A percentile compares a stretch with the other conserved stretches of the same genome.
Conservation (phyloP, 1,140 invertebrate genomes). For the Drosophila lacertosa region DNA sequence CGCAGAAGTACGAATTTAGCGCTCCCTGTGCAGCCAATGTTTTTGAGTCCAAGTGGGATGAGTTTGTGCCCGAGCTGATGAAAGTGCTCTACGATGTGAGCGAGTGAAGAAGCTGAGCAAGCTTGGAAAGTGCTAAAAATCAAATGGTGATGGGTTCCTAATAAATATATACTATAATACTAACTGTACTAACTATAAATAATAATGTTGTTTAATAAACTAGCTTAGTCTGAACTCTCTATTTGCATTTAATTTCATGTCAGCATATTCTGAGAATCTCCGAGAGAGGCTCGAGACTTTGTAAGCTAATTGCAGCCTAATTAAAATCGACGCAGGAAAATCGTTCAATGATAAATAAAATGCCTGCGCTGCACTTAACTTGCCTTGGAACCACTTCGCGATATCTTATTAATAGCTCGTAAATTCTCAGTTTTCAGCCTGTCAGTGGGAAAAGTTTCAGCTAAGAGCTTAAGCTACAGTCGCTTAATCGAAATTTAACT, state of each 20-base stretch:
- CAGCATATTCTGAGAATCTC: conserved; percentile 24
- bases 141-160: conserved; percentile 17
- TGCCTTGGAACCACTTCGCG: not conserved
- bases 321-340: not conserved
- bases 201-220: conserved; percentile 13
- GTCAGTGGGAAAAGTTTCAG: conserved; percentile 18
- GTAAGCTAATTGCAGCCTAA: not conserved
- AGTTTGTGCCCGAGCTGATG: conserved; percentile 90
- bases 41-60: conserved; percentile 94
- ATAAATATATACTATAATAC: not conserved
- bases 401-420: conserved; percentile 4
- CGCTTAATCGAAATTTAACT: conserved; percentile 47
- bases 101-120: conserved; percentile 17
- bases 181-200: not conserved
- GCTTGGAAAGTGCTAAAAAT: not conserved
- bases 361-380: not conserved
- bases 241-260: not conserved
- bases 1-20: conserved; percentile 89
- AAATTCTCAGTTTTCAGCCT: conserved; percentile 9
- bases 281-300: not conserved
- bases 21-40: conserved; percentile 94
- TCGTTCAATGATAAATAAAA: not conserved
- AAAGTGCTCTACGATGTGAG: conserved; percentile 51
- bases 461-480: conserved; percentile 2
- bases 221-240: not conserved